phyloP scores from a whole-genome alignment of 2,113 vertebrate species.

The Prochilodus magdalenae region DNA sequence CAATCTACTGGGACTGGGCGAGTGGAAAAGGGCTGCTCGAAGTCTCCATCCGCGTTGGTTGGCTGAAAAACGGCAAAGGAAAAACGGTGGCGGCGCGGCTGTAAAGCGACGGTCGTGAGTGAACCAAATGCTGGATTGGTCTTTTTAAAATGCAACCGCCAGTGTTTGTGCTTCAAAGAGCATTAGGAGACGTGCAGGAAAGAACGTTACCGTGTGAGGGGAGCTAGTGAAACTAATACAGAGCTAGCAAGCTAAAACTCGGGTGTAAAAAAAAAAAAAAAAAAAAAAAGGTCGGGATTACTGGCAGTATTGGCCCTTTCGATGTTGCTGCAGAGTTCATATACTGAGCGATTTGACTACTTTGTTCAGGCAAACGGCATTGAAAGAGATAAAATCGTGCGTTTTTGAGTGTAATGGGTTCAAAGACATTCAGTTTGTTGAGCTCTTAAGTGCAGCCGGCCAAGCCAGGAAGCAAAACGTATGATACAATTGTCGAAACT shows the following conservation, averaged over 20 bases:
- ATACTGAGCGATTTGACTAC: conserved; percentile 14
- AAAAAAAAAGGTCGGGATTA: conserved; percentile 13
- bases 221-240: too few relatives aligned
- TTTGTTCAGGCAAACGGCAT: conserved; percentile 30
- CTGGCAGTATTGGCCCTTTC: conserved; percentile 8
- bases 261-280: too few relatives aligned
- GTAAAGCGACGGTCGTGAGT: too few relatives aligned
- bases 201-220: neutral
- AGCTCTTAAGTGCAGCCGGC: neutral
- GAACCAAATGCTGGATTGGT: neutral
- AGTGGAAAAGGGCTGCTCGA: too few relatives aligned
- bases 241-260: too few relatives aligned
- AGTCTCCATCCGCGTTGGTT: neutral
- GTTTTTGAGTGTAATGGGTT: conserved; percentile 42
- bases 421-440: conserved; percentile 27
- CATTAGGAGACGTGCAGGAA: neutral
- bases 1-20: too few relatives aligned
- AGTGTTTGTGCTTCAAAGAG: too few relatives aligned
- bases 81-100: too few relatives aligned
- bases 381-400: conserved; percentile 1
- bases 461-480: conserved; percentile 40
- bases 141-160: conserved; percentile 28
- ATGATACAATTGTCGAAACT: too few relatives aligned
- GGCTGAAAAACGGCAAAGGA: neutral
- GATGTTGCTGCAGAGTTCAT: too few relatives aligned